Conservation (phyloP, 2,888 invertebrate species). For the Eubasilissa splendida region DNA sequence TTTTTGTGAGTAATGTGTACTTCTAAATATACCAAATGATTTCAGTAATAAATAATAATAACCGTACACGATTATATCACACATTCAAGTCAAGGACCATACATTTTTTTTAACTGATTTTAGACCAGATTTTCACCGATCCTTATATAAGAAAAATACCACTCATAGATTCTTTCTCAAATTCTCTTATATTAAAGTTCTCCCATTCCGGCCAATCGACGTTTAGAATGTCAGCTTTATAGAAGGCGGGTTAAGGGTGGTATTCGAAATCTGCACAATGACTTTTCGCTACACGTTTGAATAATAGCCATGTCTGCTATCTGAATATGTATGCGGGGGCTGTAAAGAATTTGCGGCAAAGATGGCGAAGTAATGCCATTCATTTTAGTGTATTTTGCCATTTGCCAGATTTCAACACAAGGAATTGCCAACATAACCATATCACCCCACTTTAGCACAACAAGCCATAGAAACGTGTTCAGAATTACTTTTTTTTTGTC, state of each 20-base stretch:
- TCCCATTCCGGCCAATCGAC: conserved; percentile 10
- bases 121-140: no score
- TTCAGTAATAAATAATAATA: no score
- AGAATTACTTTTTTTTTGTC: conserved; percentile 31
- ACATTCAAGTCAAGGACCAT: no score
- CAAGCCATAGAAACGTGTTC: conserved; percentile 29
- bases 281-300: conserved; percentile 29
- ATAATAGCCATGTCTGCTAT: conserved; percentile 24
- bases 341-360: conserved; percentile 34
- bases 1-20: no score
- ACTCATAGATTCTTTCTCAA: no score
- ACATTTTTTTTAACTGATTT: no score
- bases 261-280: conserved; percentile 17
- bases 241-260: background rate
- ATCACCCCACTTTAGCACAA: conserved; percentile 35
- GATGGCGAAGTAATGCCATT: conserved; percentile 32
- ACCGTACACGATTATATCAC: no score
- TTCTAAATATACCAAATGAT: no score
- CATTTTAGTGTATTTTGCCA: conserved; percentile 33
- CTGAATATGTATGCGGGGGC: conserved; percentile 24
- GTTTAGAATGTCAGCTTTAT: conserved; percentile 13
- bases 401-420: conserved; percentile 31
- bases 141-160: no score
- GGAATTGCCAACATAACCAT: conserved; percentile 39
- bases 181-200: background rate